Evolutionary conservation across 2,888 invertebrate species (phyloP), one percentile per base, ranked within the genome.

Genomic region (Morpho deidamia): DNA sequence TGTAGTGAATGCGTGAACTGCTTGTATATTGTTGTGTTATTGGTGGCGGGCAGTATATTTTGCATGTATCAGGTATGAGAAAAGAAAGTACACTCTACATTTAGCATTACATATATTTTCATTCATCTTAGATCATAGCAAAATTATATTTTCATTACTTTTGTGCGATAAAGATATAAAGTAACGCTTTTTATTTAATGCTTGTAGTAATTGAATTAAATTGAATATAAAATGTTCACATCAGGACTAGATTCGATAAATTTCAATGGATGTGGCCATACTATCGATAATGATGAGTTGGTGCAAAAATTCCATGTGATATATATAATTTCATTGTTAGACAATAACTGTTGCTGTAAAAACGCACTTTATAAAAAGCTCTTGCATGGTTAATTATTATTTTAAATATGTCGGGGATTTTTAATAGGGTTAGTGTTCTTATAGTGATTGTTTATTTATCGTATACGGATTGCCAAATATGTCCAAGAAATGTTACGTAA

Each of bases 401-500:
- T 23, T 23, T 23, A 23, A 23, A 23, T 10, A 4, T 33, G 34
- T 39, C 51, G 8, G 5, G 11, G 8, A 39, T 11, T 44, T 12
- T 52, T 7, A 47, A 12, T 14, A 35, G 34, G 32, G 34, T 10
- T n/a, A n/a, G 42, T 51, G 50, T n/a, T 10, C 38, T 43, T 11
- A 32, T 51, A 34, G 33, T 54, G 11, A 7, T 56, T 37, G 37
- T 44, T 8, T 39, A 43, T 32, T 7, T 55, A 3, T 53, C 38
- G 23, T 39, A 11, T 23, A 39, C 44, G 10, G 41, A 59, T n/a
- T 47, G 61, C 34, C 64, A 66, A 56, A 56, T 62, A 46, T 67
- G 67, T 50, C 57, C 54, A 2, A 52, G 56, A 43, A 63, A 49
- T 46, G 56, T 49, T 0, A 37, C 52, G 66, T 66, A 51, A 65